phyloP scores from a whole-genome alignment of 2,888 invertebrate genomes.

The Mimas tiliae region DNA sequence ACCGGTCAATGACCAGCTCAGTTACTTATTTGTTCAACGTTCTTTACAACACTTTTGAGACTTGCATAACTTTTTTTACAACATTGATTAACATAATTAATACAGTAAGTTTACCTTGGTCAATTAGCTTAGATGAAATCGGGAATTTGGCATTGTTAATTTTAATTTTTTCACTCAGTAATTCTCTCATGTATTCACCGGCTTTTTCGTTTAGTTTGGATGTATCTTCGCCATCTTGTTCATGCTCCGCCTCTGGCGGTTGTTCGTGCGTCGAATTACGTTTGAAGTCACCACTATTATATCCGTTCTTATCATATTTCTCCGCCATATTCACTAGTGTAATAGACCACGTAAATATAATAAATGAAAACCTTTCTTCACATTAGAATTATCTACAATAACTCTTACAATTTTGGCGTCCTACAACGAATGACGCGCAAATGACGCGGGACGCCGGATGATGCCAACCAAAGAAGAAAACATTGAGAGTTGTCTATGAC shows the following conservation, averaged over 20 bases:
- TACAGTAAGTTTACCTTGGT: slow-evolving; percentile 85
- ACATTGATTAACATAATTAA: not conserved
- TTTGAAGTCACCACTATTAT: slow-evolving; percentile 78
- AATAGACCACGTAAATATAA: slow-evolving; percentile 26
- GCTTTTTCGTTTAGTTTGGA: slow-evolving; percentile 88
- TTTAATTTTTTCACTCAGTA: slow-evolving; percentile 88
- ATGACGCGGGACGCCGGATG: slow-evolving; percentile 13
- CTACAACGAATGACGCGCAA: slow-evolving; percentile 2
- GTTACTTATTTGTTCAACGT: not conserved
- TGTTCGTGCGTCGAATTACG: slow-evolving; percentile 66
- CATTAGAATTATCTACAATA: not conserved
- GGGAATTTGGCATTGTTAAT: slow-evolving; percentile 88
- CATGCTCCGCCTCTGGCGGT: slow-evolving; percentile 50
- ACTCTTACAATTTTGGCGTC: slow-evolving; percentile 14
- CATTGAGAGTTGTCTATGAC: slow-evolving; percentile 12
- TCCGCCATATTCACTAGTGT: slow-evolving; percentile 57
- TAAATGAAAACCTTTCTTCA: not conserved
- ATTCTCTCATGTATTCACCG: slow-evolving; percentile 90
- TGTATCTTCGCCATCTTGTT: slow-evolving; percentile 83
- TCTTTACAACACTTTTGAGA: no score
- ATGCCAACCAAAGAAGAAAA: not conserved
- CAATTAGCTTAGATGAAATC: slow-evolving; percentile 88
- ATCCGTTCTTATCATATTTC: slow-evolving; percentile 76
- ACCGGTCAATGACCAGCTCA: not conserved
- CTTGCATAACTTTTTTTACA: not conserved